phyloP scores from a whole-genome alignment of 2,888 invertebrate species.

The Euzophera pinguis region DNA sequence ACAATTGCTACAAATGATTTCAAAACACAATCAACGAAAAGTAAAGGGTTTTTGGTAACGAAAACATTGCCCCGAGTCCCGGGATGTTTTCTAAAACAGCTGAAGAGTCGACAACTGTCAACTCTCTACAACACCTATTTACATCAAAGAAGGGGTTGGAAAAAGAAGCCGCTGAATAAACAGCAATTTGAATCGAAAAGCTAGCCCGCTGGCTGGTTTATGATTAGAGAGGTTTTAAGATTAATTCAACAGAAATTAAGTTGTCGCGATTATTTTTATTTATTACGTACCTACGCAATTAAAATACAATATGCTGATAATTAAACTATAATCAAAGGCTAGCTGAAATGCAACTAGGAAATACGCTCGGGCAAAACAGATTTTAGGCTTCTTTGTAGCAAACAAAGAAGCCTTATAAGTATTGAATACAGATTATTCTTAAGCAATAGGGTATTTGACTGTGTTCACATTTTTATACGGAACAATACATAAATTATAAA shows the following conservation, averaged over 20 bases:
- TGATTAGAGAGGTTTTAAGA: slow-evolving; percentile 1
- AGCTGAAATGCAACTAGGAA: no score
- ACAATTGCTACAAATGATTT: slow-evolving; percentile 38
- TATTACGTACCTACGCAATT: no score
- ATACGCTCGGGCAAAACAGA: no score
- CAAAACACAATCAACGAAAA: slow-evolving; percentile 54
- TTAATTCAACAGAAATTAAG: background rate
- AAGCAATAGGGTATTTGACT: no score
- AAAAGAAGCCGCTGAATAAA: slow-evolving; percentile 32
- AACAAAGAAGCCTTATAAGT: no score
- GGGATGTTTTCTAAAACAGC: slow-evolving; percentile 40
- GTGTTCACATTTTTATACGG: no score
- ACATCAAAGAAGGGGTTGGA: slow-evolving; percentile 50
- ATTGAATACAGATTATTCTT: no score
- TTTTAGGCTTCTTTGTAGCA: no score
- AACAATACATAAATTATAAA: no score
- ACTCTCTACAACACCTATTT: slow-evolving; percentile 44
- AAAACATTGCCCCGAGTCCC: slow-evolving; percentile 29
- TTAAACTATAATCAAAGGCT: no score
- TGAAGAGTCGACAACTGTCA: slow-evolving; percentile 35
- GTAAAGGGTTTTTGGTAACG: slow-evolving; percentile 31
- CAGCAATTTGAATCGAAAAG: slow-evolving; percentile 38
- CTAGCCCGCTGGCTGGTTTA: slow-evolving; percentile 18
- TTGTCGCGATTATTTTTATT: background rate
- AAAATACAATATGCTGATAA: no score